phyloP scores from a whole-genome alignment of 2,888 invertebrate species.

The Agrochola lota region DNA sequence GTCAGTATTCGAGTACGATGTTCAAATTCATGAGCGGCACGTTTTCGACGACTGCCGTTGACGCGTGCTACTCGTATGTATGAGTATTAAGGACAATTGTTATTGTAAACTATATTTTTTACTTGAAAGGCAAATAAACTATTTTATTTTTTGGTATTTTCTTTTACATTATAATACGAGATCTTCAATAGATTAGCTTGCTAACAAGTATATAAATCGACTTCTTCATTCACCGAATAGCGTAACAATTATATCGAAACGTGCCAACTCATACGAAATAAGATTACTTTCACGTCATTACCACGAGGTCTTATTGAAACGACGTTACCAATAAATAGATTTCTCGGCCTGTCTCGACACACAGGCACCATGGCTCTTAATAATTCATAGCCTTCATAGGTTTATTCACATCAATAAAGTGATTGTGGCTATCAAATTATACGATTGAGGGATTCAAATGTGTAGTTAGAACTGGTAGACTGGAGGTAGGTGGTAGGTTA shows the following conservation, averaged over 20 bases:
- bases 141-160: no score
- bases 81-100: no score
- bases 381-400: constrained; percentile 34
- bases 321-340: constrained; percentile 26
- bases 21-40: no score
- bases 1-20: no score
- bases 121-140: no score
- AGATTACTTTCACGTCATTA: constrained; percentile 18
- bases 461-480: neutral
- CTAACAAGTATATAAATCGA: constrained; percentile 17
- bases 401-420: constrained; percentile 22
- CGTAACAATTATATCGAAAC: constrained; percentile 36
- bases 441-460: constrained; percentile 9
- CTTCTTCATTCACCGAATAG: neutral
- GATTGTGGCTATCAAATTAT: constrained; percentile 61
- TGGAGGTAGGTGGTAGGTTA: no score
- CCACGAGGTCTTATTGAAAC: constrained; percentile 24
- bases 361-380: constrained; percentile 31
- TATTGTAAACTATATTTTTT: no score
- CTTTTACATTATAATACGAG: neutral
- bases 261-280: constrained; percentile 36
- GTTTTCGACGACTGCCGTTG: no score
- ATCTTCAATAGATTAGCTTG: neutral
- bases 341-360: constrained; percentile 32
- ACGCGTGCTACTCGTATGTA: no score